Base-by-base conservation (phyloP, 1,140 invertebrate genomes). In the Drosophila orosa region DNA sequence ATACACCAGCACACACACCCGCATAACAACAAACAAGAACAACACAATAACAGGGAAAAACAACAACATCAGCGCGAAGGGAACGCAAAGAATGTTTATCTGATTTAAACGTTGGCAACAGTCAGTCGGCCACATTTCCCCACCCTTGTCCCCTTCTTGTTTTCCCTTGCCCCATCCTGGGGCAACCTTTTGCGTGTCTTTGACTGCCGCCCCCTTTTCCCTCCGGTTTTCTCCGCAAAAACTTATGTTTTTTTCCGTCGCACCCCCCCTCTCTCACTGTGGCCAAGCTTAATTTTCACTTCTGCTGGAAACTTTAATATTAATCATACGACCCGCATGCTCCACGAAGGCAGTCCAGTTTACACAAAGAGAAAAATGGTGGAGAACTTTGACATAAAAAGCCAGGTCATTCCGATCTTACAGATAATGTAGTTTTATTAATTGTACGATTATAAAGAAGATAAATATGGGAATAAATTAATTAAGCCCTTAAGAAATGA, bases 101-200 rank as follows among this genome's bases (percentile, higher is more conserved):
- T 77, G 83, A 86, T 86, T 86, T 86, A 86, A 86, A 86, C 83
- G 83, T 73, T 86, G 74, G 61, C 84, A 83, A 74, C 59, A 87
- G 62, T 76, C 59, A 87, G 62, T 73, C 72, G 83, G 54, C 78
- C 52, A 75, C 61, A 75, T 54, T 67, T 66, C 8, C 24, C 22
- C 55, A 12, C 27, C 52, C 27, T n/a, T 5, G 13, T 35, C 15
- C 50, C 50, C 48, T 35, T 39, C 17, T 29, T 29, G 47, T 33
- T 40, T 24, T 44, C 25, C 37, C 45, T 35, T 12, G 27, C 50
- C 24, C 24, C 45, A 10, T 47, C 24, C 6, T 61, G 58, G 65
- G 68, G 68, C 69, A 68, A 71, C 65, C 75, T 86, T 82, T 87
- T 75, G 71, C 83, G 80, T 78, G 79, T 82, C 68, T 78, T 58